Percentiles rank a stretch among this genome's conserved stretches.
These are phyloP conservation scores for Coelopa pilipes DNA, from an alignment of 2,888 invertebrate species.

Conservation along the genomic window DNA sequence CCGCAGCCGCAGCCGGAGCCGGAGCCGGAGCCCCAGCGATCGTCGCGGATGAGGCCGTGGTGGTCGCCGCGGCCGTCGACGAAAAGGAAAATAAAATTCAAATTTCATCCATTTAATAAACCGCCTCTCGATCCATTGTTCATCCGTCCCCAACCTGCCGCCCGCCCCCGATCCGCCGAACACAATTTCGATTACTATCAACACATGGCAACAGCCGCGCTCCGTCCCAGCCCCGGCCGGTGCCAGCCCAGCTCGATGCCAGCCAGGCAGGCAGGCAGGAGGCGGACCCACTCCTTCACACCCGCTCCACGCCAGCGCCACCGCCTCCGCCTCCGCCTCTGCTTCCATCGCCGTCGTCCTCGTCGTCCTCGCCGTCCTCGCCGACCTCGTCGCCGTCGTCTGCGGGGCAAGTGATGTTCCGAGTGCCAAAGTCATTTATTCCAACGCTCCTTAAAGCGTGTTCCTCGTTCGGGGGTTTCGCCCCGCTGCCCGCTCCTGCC, in stretches of 20 bases:
- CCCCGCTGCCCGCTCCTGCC: background rate
- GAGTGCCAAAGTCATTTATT: slow-evolving; percentile 34
- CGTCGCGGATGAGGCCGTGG: no score
- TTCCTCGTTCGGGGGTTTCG: background rate
- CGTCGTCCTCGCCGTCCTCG: background rate
- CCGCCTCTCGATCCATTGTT: slow-evolving; percentile 11
- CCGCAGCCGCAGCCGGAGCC: no score
- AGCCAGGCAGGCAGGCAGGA: slow-evolving; percentile 1
- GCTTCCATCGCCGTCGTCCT: background rate
- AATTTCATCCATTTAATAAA: slow-evolving; percentile 24
- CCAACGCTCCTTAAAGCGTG: slow-evolving; percentile 28
- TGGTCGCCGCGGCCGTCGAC: no score
- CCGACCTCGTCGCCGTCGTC: background rate
- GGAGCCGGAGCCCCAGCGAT: no score
- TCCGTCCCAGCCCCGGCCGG: background rate
- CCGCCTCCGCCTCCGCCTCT: background rate
- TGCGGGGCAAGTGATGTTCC: slow-evolving; percentile 20
- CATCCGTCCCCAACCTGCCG: background rate
- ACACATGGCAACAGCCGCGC: slow-evolving; percentile 18
- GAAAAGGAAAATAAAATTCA: slow-evolving; percentile 20
- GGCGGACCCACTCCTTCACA: background rate
- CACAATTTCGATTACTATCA: slow-evolving; percentile 18
- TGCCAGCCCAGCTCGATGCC: background rate
- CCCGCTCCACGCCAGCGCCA: background rate
- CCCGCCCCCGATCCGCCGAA: background rate